phyloP scores from a whole-genome alignment of 2,888 invertebrate genomes.

The Drosophila nr. perissopoda region DNA sequence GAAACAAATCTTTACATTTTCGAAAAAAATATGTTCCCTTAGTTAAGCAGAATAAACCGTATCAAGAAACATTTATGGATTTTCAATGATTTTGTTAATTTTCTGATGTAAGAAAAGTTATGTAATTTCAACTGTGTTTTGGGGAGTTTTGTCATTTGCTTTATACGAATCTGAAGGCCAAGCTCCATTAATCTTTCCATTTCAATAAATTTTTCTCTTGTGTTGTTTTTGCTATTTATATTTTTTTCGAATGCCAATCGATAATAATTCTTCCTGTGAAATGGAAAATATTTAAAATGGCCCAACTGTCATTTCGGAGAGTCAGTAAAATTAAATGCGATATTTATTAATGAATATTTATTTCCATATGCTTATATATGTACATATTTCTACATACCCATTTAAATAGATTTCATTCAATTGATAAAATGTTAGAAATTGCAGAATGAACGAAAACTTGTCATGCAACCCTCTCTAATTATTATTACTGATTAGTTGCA shows the following conservation, averaged over 20 bases:
- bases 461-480: neutral
- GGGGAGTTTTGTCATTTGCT: neutral
- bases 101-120: neutral
- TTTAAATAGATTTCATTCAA: neutral
- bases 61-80: neutral
- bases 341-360: neutral
- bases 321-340: neutral
- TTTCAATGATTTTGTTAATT: neutral
- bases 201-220: neutral
- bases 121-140: neutral
- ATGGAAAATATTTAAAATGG: too few species aligned
- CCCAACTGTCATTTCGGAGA: neutral
- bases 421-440: too few species aligned
- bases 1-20: neutral
- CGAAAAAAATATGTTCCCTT: neutral
- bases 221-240: neutral
- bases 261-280: neutral
- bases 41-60: neutral
- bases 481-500: neutral
- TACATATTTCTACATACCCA: neutral
- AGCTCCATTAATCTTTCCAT: neutral
- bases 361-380: neutral
- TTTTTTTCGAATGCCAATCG: neutral
- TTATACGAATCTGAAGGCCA: neutral
- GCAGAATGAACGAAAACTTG: neutral